A percentile compares a stretch with the other conserved stretches of the same genome.
phyloP scores from a whole-genome alignment of 2,888 invertebrate species.

The Nemurella pictetii region DNA sequence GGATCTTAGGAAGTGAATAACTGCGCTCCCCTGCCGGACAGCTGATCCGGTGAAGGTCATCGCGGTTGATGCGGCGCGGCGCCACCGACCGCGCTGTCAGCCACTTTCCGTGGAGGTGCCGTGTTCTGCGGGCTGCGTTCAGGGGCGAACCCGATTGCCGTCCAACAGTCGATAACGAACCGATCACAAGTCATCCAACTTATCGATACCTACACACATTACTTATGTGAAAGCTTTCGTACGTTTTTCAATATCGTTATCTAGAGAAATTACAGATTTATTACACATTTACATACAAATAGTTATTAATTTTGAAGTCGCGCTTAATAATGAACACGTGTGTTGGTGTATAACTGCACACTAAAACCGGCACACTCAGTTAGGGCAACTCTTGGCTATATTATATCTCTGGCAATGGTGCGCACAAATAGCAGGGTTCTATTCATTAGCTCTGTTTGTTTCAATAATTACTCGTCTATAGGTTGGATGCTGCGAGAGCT shows the following conservation, averaged over 20 bases:
- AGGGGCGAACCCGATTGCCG: background rate
- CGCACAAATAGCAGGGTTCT: background rate
- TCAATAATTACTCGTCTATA: conserved; percentile 12
- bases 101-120: background rate
- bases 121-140: background rate
- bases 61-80: too few species aligned
- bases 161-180: background rate
- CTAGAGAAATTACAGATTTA: background rate
- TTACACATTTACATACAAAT: conserved; percentile 1
- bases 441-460: conserved; percentile 23
- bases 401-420: background rate
- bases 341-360: too few species aligned
- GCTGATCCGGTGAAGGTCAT: background rate
- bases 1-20: too few species aligned
- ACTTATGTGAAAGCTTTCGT: background rate
- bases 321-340: background rate
- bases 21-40: too few species aligned
- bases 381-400: background rate
- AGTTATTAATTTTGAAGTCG: conserved; percentile 13
- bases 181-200: too few species aligned
- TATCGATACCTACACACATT: background rate
- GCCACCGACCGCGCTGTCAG: background rate
- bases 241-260: background rate
- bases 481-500: background rate
- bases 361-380: background rate